phyloP scores from a whole-genome alignment of 2,888 invertebrate species.

The Leistus spinibarbis region DNA sequence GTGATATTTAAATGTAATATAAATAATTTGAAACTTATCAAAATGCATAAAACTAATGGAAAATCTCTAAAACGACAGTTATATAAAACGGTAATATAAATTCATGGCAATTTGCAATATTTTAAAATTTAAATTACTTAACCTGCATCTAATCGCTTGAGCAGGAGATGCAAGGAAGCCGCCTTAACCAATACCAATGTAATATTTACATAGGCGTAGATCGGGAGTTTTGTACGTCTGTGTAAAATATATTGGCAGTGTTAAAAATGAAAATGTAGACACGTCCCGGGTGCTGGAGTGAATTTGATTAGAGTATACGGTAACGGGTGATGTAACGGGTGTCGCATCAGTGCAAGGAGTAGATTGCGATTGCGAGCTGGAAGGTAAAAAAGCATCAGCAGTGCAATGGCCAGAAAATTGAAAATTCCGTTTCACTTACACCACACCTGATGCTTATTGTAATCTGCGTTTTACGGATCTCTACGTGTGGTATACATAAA shows the following conservation, averaged over 20 bases:
- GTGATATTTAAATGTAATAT: not conserved
- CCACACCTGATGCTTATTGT: slow-evolving; percentile 8
- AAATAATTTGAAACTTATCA: not conserved
- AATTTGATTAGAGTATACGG: slow-evolving; percentile 1
- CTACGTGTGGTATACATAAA: not conserved
- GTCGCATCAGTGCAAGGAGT: not conserved
- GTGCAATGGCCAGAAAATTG: slow-evolving; percentile 10
- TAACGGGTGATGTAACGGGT: slow-evolving; percentile 1
- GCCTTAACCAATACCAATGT: not conserved
- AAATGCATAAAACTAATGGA: not conserved
- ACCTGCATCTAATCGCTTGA: not conserved
- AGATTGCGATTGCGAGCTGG: not conserved
- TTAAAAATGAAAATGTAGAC: slow-evolving; percentile 11
- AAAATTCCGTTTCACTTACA: slow-evolving; percentile 10
- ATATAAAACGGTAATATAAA: not conserved
- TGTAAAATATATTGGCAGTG: not conserved
- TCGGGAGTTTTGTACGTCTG: not conserved
- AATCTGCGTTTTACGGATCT: slow-evolving; percentile 8
- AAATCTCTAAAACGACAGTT: not conserved
- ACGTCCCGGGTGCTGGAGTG: slow-evolving; percentile 2
- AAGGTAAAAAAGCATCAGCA: not conserved
- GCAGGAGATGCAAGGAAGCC: not conserved
- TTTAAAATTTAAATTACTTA: not conserved
- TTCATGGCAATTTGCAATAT: not conserved
- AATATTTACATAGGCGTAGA: not conserved